phyloP scores from a whole-genome alignment of 1,140 invertebrate genomes.

The Ctenoplectra terminalis region DNA sequence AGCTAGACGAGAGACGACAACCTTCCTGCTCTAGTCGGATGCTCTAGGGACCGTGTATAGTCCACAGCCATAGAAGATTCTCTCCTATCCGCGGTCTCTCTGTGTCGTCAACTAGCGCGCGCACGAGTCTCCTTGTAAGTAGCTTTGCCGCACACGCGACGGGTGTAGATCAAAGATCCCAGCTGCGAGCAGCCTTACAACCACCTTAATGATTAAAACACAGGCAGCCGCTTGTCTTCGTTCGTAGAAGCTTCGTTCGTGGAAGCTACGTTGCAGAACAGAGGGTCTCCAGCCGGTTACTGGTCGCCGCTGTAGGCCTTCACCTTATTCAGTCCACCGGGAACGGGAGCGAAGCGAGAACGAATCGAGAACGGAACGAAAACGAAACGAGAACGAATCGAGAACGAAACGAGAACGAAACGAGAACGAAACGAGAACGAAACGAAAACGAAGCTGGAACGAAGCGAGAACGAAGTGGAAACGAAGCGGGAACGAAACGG shows the following conservation, averaged over 20 bases:
- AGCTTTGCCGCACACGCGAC: conserved; percentile 36
- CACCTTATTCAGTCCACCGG: not conserved
- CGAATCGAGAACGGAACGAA: not conserved
- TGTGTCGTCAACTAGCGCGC: too few relatives aligned
- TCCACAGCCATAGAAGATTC: not conserved
- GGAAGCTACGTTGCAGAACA: not conserved
- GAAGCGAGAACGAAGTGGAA: too few relatives aligned
- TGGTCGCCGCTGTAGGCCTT: conserved; percentile 21
- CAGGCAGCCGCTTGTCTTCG: conserved; percentile 16
- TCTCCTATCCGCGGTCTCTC: not conserved
- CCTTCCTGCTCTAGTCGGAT: not conserved
- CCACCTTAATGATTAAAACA: conserved; percentile 53
- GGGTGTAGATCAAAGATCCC: conserved; percentile 45
- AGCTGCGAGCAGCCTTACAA: conserved; percentile 44
- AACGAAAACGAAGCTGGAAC: too few relatives aligned
- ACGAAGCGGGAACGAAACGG: not conserved
- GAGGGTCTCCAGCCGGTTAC: not conserved
- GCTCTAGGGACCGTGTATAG: not conserved
- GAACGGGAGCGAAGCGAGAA: not conserved
- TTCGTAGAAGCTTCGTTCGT: not conserved
- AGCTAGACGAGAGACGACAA: not conserved
- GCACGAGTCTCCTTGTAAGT: conserved; percentile 18
- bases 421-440: not conserved
- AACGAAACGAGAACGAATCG: too few relatives aligned
- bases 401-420: not conserved